Conservation (phyloP, 2,113 vertebrate genomes). For the Seriola rivoliana region DNA sequence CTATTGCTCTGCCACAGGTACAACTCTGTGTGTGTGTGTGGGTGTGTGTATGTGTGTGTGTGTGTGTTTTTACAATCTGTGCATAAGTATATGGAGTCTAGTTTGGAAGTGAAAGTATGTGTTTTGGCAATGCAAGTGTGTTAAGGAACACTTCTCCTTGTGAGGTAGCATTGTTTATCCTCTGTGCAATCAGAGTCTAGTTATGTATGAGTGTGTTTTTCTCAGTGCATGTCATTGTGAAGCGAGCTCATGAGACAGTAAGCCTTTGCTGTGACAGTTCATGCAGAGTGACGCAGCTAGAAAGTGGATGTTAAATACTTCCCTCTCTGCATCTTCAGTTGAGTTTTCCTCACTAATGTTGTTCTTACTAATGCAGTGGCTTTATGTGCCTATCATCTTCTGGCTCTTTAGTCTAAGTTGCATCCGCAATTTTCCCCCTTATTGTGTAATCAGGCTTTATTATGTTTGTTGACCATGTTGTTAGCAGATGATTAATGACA, state of each 20-base stretch:
- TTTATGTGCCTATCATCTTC: constrained; percentile 30
- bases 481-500: constrained; percentile 53
- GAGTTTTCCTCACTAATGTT: constrained; percentile 41
- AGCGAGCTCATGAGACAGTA: constrained; percentile 54
- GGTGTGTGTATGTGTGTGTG: constrained; percentile 3
- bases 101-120: background rate
- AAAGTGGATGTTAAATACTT: constrained; percentile 57
- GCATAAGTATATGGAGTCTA: background rate
- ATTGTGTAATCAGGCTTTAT: constrained; percentile 49
- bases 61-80: background rate
- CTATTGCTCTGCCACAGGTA: constrained; percentile 94
- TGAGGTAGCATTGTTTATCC: constrained; percentile 25
- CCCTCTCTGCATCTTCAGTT: constrained; percentile 35
- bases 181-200: constrained; percentile 33
- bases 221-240: constrained; percentile 46
- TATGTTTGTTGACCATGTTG: constrained; percentile 38
- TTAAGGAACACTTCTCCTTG: constrained; percentile 4
- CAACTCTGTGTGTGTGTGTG: background rate
- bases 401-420: constrained; percentile 37
- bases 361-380: constrained; percentile 31
- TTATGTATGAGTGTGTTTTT: constrained; percentile 34
- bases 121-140: background rate
- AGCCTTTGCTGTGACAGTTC: constrained; percentile 63
- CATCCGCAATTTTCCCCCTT: constrained; percentile 33
- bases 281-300: constrained; percentile 44